Evolutionary conservation across 2,797 vertebrate genomes (phyloP).

Genomic region (Falco cherrug): DNA sequence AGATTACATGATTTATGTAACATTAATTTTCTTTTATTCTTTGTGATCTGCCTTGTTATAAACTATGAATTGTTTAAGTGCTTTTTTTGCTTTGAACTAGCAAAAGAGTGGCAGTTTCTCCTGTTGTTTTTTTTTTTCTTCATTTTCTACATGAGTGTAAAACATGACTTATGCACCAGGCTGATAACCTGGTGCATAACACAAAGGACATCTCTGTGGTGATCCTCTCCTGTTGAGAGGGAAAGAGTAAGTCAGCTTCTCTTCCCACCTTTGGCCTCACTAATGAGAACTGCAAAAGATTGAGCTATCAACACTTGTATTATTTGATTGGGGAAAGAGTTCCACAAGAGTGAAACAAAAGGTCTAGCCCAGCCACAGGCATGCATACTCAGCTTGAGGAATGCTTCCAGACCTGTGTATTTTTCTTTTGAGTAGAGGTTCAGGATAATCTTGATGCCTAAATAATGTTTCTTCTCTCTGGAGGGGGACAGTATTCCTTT

Average conservation of each 20-base stretch:
- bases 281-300: not conserved
- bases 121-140: not conserved
- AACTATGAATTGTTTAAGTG: constrained; percentile 66
- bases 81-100: constrained; percentile 68
- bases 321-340: not conserved
- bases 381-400: not conserved
- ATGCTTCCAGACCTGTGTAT: not conserved
- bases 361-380: not conserved
- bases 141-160: constrained; percentile 5
- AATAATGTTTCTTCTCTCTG: not conserved
- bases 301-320: not conserved
- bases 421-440: not conserved
- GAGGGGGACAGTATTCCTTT: not conserved
- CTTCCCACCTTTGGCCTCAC: not conserved
- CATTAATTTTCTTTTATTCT: constrained; percentile 69
- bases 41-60: constrained; percentile 63
- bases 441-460: not conserved
- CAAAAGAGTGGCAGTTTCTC: constrained; percentile 37
- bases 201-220: not conserved
- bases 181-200: not conserved
- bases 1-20: constrained; percentile 65
- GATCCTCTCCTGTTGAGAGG: not conserved
- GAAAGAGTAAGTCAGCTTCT: not conserved
- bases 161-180: not conserved
- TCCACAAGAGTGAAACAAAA: not conserved